Evolutionary conservation across 2,113 vertebrate genomes (phyloP).

Genomic region (Spea multiplicata): DNA sequence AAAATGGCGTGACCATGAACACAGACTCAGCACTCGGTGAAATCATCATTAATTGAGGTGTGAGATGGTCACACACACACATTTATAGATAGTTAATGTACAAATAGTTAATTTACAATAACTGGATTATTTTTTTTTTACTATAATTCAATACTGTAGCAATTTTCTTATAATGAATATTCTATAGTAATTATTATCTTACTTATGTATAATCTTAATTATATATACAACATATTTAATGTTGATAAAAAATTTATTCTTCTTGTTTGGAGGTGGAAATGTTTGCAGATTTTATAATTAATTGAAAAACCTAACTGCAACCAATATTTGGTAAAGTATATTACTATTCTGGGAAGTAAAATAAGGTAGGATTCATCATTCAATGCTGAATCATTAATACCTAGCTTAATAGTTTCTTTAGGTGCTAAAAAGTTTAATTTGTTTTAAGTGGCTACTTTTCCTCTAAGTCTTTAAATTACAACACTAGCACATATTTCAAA

Average conservation of each 20-base stretch:
- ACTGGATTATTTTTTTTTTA: no score
- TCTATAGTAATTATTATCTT: background rate
- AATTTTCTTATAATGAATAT: background rate
- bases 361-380: background rate
- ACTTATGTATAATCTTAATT: background rate
- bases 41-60: no score
- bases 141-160: no score
- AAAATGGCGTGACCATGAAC: no score
- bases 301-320: background rate
- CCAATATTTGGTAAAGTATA: conserved; percentile 1
- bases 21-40: no score
- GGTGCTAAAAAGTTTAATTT: background rate
- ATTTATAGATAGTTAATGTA: no score
- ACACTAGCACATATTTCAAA: background rate
- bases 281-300: background rate
- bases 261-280: background rate
- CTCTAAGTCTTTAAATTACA: background rate
- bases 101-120: no score
- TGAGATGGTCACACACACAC: no score
- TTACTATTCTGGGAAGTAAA: conserved; percentile 5
- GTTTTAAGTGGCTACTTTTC: background rate
- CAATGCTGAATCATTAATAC: background rate
- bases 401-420: background rate
- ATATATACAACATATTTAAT: background rate
- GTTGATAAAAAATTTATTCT: background rate